A percentile compares a stretch with the other conserved stretches of the same genome.
These are phyloP conservation scores for Hymenopus coronatus DNA, from an alignment of 2,888 invertebrate genomes.

Conservation along the genomic window DNA sequence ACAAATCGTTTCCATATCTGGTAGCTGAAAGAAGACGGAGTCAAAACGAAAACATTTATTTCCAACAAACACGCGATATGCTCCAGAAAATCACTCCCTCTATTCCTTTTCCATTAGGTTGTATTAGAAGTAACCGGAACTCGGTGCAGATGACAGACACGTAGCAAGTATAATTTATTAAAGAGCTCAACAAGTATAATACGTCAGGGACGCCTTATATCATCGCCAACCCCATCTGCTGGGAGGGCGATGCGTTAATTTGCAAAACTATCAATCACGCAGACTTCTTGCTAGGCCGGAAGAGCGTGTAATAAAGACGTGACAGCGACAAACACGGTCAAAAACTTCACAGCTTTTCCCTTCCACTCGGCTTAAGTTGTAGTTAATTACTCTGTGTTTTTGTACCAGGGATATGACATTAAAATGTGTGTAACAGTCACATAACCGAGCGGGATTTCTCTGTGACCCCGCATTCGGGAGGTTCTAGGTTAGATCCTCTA, in stretches of 20 bases:
- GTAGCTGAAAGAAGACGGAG: not conserved
- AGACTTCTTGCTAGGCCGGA: not conserved
- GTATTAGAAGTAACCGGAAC: not conserved
- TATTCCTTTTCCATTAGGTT: not conserved
- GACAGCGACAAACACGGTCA: too few species aligned
- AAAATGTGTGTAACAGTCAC: too few species aligned
- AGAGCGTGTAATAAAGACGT: not conserved
- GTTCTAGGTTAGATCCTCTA: too few species aligned
- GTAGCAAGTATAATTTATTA: not conserved
- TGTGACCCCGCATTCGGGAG: too few species aligned
- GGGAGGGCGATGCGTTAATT: not conserved
- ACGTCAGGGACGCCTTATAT: not conserved
- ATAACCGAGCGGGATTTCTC: too few species aligned
- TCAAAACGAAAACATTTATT: not conserved
- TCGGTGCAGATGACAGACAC: not conserved
- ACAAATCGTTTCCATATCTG: not conserved
- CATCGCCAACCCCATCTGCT: not conserved
- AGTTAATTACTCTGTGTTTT: too few species aligned
- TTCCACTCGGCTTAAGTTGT: too few species aligned
- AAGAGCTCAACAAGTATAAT: not conserved
- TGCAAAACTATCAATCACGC: not conserved
- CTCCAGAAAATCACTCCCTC: not conserved
- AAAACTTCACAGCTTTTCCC: too few species aligned
- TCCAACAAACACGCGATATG: not conserved
- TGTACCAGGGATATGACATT: too few species aligned